These are phyloP conservation scores for Scolopax bukidnonensis DNA, from an alignment of 2,797 vertebrate genomes.

Conservation along the genomic window DNA sequence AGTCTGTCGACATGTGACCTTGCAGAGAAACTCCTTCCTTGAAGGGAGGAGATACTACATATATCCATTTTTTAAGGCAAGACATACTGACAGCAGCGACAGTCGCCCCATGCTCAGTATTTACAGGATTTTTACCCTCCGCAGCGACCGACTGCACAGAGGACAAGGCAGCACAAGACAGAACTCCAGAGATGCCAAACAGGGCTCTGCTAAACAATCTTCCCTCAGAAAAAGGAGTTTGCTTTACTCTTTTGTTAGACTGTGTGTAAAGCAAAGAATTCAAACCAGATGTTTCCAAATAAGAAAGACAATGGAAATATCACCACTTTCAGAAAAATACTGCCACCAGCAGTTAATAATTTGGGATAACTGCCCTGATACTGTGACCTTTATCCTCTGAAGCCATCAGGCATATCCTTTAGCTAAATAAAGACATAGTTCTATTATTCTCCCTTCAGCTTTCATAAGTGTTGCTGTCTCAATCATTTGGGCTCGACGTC, in stretches of 20 bases:
- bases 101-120: rapidly evolving
- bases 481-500: background rate
- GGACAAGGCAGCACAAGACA: background rate
- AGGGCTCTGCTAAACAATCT: background rate
- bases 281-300: constrained; percentile 8
- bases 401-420: background rate
- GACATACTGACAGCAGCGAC: background rate
- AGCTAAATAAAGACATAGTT: background rate
- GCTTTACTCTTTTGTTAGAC: background rate
- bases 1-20: background rate
- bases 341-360: background rate
- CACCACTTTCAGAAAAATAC: background rate
- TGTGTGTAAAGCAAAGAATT: background rate
- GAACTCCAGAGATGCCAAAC: background rate
- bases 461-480: background rate
- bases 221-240: background rate
- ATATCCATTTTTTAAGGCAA: background rate
- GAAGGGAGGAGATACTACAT: rapidly evolving
- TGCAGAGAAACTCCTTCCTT: background rate
- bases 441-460: background rate
- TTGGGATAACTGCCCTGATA: background rate
- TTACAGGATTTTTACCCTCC: background rate
- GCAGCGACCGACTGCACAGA: background rate
- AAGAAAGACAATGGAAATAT: background rate
- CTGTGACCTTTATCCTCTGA: background rate